phyloP scores from a whole-genome alignment of 1,140 invertebrate species.

The Caerostris darwini region DNA sequence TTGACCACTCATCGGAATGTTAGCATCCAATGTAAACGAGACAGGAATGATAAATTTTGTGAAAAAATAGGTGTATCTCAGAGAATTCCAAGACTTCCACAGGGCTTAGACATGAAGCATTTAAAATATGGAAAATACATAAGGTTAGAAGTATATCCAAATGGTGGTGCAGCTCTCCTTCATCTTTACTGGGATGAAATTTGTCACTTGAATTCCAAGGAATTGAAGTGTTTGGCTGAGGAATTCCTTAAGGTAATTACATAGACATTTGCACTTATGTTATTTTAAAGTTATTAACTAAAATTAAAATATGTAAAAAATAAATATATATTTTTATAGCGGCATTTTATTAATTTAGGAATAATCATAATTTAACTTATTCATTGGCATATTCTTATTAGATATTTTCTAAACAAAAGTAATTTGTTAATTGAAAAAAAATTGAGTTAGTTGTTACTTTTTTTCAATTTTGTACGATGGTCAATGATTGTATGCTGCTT shows the following conservation, averaged over 20 bases:
- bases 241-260: constrained; percentile 91
- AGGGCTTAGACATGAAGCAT: constrained; percentile 80
- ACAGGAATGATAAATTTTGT: constrained; percentile 73
- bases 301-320: too few relatives aligned
- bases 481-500: too few relatives aligned
- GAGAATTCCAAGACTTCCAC: constrained; percentile 78
- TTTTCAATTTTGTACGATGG: too few relatives aligned
- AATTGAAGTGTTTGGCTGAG: constrained; percentile 91
- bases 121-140: constrained; percentile 89
- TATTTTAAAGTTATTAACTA: too few relatives aligned
- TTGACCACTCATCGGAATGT: constrained; percentile 78
- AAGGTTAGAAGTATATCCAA: constrained; percentile 94
- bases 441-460: too few relatives aligned
- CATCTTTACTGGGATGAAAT: constrained; percentile 97
- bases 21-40: constrained; percentile 79
- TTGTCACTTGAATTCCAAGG: constrained; percentile 87
- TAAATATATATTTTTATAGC: not conserved
- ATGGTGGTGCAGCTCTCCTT: constrained; percentile 96
- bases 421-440: too few relatives aligned
- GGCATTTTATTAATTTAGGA: not conserved
- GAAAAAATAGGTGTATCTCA: constrained; percentile 78
- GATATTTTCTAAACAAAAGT: too few relatives aligned
- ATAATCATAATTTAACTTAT: too few relatives aligned
- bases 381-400: too few relatives aligned
- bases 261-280: not conserved